Base-by-base conservation (phyloP, 2,797 vertebrate species). In the Halcyon smyrnensis region DNA sequence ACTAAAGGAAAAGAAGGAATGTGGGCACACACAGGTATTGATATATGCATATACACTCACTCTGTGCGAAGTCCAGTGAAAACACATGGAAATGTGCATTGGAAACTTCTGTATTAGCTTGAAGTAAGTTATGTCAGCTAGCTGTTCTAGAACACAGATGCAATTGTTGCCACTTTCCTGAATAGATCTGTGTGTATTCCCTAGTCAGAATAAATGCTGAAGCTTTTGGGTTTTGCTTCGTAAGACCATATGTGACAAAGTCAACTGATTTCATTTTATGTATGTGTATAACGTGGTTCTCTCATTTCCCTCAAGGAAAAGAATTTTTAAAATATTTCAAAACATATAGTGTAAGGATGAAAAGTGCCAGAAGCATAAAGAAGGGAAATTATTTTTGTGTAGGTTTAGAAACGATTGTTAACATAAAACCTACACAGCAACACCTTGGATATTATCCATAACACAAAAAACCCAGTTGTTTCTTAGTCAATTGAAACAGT, bases 291-390 rank as follows among this genome's bases (percentile, higher is more conserved):
- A 77, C 10, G 36, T 6, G 51, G 19, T 48, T 88, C 18, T 75
- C 73, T 51, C 32, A 48, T 8, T 71, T 64, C 11, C 21, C 12
- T 64, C 24, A 81, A 68, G 23, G 63, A 62, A 87, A 62, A 46
- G 3, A 46, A 15, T 9, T 34, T 8, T 1, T 0, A 23, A 56
- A 82, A 8, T 1, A 48, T 13, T 37, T 80, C 18, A 67, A 63
- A 94, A 70, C 16, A 78, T 54, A 70, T 11, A 83, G 24, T 59
- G 27, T 83, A 69, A 63, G 12, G 13, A 36, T 67, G 24, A 8
- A 51, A 83, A 91, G 17, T 57, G 4, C 5, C 69, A 84, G 48
- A 83, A 71, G 43, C 27, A 77, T 46, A 39, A 92, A 83, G 16
- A 81, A 54, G 25, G 82, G 1, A 93, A 78, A 68, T 51, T 6